Base-by-base conservation (phyloP, 2,113 vertebrate species). In the Leptodactylus fuscus region DNA sequence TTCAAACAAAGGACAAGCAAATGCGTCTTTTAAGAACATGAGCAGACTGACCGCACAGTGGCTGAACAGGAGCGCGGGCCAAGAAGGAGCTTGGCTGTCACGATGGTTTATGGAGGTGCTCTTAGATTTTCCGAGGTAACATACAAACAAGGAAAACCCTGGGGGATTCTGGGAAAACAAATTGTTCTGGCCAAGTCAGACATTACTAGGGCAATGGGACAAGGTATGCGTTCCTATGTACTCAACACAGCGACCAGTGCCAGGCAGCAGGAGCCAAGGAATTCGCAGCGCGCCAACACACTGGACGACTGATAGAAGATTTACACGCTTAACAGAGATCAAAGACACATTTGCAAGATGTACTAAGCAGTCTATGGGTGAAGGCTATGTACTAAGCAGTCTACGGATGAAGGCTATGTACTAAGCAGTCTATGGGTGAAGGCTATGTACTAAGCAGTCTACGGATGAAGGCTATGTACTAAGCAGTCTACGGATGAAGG, bases 151-250 rank as follows among this genome's bases (percentile, higher is more conserved):
- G 67, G 9, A 32, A 24, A 5, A 41, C 71, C 53, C 38, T n/a
- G 4, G 69, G 41, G 82, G 34, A 75, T 53, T 41, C 49, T 44
- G 70, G 49, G 41, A 44, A 74, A 83, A 83, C 82, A 83, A 62
- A 60, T 20, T 83, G 70, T 83, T 60, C 82, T 29, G 41, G 38
- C 69, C 48, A 58, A 82, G 36, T 41, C 36, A 55, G n/a, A 71
- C 82, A 75, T 75, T 71, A 27, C 65, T 70, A 53, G 20, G 81
- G 46, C 46, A 70, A 71, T 53, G 62, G 46, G 20, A 82, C 81
- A 82, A 51, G 65, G 36, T 36, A 70, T 53, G 65, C 38, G 32
- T 69, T 49, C n/a, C 79, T 69, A 81, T 62, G 55, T 80, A 44
- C 77, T 41, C 53, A 80, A 51, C 53, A 38, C 34, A 16, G 55